Evolutionary conservation across 2,113 vertebrate genomes (phyloP), one percentile per base, ranked within the genome.

Genomic region (Ameiurus melas): DNA sequence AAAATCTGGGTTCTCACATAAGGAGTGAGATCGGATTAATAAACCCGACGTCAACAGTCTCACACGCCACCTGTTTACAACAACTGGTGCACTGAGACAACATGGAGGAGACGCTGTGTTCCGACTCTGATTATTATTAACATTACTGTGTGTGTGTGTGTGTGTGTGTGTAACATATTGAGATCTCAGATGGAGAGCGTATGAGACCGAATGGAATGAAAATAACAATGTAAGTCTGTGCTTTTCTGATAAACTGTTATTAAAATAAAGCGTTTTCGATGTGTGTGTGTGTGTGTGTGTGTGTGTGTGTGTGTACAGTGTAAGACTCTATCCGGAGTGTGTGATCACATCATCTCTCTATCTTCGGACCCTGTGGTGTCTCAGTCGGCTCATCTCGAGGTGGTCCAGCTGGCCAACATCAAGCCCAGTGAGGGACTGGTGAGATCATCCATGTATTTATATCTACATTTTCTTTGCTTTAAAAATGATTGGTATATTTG

Each of bases 321-420:
- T 93, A 98, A 98, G 94, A 96, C 96, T 68, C 92, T 98, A 92
- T 97, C 96, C 88, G 97, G 97, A 92, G 98, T 98, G 92, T 98
- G 97, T 90, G 97, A 97, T 85, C 97, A 98, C 94, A 97, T 99
- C 88, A 96, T 97, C 91, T 96, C 96, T 3, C 95, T 99, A 89
- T 97, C 97, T 20, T 97, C 97, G 12, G 97, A 99, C 88, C 94
- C 97, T 8, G 92, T 97, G 94, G 96, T 96, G 86, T 96, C 96
- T 1, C 97, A 98, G 92, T 97, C 95, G 68, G 95, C 97, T 85
- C 96, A 97, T 88, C 95, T 97, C 36, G 96, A 97, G 94, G 94
- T 97, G 68, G 95, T 97, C 92, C 96, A 96, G 92, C 95, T 96
- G 92, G 94, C 94, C 91, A 96, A 95, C 92, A 95, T 97, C 89